phyloP scores from a whole-genome alignment of 2,113 vertebrate genomes.

The Neolamprologus hecqui region DNA sequence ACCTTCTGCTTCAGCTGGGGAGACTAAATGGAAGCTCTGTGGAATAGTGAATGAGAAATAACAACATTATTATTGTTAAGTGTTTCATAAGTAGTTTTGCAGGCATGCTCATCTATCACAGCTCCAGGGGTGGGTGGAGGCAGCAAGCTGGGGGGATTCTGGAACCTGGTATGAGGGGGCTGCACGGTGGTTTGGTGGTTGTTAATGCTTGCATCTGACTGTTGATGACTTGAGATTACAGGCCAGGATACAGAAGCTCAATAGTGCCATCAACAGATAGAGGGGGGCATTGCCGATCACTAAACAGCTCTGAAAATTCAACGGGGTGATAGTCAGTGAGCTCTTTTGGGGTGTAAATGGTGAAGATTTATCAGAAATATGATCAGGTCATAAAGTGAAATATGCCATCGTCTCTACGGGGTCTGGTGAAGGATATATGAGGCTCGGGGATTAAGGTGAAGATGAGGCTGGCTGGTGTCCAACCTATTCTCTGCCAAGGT shows the following conservation, averaged over 20 bases:
- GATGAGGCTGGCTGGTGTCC: constrained; percentile 40
- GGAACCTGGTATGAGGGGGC: constrained; percentile 18
- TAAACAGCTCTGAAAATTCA: background rate
- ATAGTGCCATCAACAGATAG: constrained; percentile 57
- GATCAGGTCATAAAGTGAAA: constrained; percentile 57
- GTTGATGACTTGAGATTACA: constrained; percentile 11
- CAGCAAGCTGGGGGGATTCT: background rate
- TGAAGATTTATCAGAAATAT: constrained; percentile 52
- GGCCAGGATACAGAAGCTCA: constrained; percentile 26
- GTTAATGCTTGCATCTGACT: constrained; percentile 22
- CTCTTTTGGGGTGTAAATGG: constrained; percentile 31
- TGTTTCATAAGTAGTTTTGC: constrained; percentile 59
- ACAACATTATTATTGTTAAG: constrained; percentile 56
- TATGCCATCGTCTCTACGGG: constrained; percentile 22
- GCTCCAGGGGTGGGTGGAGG: constrained; percentile 9
- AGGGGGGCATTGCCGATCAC: background rate
- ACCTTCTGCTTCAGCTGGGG: constrained; percentile 30
- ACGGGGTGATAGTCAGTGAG: background rate
- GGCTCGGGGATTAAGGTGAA: constrained; percentile 40
- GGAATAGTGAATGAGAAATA: constrained; percentile 38
- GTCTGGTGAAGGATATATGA: constrained; percentile 37
- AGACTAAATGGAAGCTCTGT: constrained; percentile 12
- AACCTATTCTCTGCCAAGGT: constrained; percentile 54
- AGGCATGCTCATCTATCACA: constrained; percentile 44
- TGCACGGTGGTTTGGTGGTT: background rate